These are phyloP conservation scores for Nomada fucata DNA, from an alignment of 2,888 invertebrate genomes.

Conservation along the genomic window DNA sequence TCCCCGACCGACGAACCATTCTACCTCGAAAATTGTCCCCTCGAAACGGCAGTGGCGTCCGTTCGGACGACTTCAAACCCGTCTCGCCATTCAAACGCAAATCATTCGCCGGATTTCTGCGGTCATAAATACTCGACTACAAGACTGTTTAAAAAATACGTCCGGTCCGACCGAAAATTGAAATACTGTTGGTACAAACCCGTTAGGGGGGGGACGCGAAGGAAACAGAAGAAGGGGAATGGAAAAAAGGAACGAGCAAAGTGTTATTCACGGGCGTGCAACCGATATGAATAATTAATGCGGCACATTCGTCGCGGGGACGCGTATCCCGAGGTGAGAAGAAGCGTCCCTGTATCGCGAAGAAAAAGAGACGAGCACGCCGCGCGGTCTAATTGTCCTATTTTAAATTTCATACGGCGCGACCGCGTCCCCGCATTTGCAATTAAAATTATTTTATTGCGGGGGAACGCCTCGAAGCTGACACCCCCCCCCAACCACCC, in stretches of 20 bases:
- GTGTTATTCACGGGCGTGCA: constrained; percentile 19
- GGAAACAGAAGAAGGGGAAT: background rate
- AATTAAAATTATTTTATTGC: constrained; percentile 54
- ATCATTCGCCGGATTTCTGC: background rate
- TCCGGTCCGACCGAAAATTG: no score
- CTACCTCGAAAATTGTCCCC: no score
- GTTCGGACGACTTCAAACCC: background rate
- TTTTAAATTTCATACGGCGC: constrained; percentile 54
- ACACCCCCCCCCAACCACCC: background rate
- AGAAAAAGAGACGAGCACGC: constrained; percentile 25
- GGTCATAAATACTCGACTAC: background rate
- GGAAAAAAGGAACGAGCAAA: constrained; percentile 12
- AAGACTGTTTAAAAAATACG: background rate
- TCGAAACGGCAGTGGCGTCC: no score
- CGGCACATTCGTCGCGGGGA: constrained; percentile 4
- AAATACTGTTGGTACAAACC: no score
- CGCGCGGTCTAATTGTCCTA: constrained; percentile 46
- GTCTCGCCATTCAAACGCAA: background rate
- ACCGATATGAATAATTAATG: constrained; percentile 54
- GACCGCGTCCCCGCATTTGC: constrained; percentile 42
- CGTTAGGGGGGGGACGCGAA: no score
- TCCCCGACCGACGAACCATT: no score
- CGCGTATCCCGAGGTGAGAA: constrained; percentile 24
- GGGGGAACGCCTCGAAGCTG: background rate
- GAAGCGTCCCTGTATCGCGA: constrained; percentile 26